phyloP scores from a whole-genome alignment of 2,797 vertebrate species.

The Florisuga fusca region DNA sequence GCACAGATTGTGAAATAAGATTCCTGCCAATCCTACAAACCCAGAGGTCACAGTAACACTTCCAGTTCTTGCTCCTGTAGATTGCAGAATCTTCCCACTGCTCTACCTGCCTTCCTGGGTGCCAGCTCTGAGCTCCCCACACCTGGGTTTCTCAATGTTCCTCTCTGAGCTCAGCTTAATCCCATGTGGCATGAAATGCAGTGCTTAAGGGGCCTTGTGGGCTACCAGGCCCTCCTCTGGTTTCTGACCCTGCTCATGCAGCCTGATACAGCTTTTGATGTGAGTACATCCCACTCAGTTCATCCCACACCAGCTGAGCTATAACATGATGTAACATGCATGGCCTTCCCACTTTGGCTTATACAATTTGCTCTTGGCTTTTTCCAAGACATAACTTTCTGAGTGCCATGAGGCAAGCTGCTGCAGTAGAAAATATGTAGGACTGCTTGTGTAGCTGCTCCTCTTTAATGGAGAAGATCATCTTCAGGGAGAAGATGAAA shows the following conservation, averaged over 20 bases:
- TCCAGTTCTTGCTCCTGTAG: background rate
- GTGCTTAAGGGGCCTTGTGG: background rate
- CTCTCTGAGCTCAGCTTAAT: background rate
- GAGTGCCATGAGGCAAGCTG: background rate
- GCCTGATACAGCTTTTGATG: background rate
- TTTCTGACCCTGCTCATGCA: background rate
- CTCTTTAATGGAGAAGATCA: background rate
- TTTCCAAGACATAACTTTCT: background rate
- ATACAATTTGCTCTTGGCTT: background rate
- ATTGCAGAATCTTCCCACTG: background rate
- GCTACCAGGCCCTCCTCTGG: background rate
- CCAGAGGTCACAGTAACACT: background rate
- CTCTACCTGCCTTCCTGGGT: background rate
- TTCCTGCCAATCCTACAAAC: background rate
- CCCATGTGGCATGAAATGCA: background rate
- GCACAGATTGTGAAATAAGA: background rate
- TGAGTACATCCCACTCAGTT: background rate
- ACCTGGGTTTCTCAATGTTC: fast-evolving
- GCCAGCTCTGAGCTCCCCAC: background rate
- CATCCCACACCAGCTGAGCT: background rate
- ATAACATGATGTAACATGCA: background rate
- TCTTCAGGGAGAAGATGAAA: background rate
- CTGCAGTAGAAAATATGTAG: background rate
- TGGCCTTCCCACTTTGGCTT: background rate
- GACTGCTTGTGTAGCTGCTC: background rate